Conservation (phyloP, 2,888 invertebrate species). For the Stenodema calcarata region DNA sequence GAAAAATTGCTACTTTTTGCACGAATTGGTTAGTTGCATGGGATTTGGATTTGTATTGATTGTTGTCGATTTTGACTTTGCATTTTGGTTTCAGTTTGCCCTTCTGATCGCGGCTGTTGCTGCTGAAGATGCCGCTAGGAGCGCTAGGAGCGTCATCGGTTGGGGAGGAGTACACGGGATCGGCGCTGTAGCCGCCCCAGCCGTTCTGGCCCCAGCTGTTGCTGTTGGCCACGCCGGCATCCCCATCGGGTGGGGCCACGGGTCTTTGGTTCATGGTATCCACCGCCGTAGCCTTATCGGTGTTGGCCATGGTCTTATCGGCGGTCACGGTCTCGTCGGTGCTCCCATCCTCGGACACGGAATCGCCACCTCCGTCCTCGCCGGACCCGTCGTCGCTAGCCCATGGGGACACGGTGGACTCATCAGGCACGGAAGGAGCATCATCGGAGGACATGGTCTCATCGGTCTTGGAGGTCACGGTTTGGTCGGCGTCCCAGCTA, state of each 20-base stretch:
- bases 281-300: slow-evolving; percentile 31
- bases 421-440: slow-evolving; percentile 23
- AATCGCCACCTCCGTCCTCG: not conserved
- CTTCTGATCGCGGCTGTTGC: slow-evolving; percentile 40
- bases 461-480: not conserved
- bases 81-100: slow-evolving; percentile 7
- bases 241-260: not conserved
- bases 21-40: too few species aligned
- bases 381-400: not conserved
- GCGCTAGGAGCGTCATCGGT: slow-evolving; percentile 34
- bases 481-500: not conserved
- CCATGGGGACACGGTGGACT: not conserved
- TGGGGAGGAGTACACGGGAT: not conserved
- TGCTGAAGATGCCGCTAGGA: slow-evolving; percentile 39
- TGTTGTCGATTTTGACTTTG: too few species aligned
- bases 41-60: too few species aligned
- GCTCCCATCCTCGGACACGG: not conserved
- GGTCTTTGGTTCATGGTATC: slow-evolving; percentile 25
- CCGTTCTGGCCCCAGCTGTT: not conserved
- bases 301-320: not conserved
- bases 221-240: not conserved
- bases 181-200: not conserved
- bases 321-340: not conserved
- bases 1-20: not conserved
- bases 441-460: not conserved